These are phyloP conservation scores for Acromyrmex echinatior DNA, from an alignment of 1,140 invertebrate species.

Conservation along the genomic window DNA sequence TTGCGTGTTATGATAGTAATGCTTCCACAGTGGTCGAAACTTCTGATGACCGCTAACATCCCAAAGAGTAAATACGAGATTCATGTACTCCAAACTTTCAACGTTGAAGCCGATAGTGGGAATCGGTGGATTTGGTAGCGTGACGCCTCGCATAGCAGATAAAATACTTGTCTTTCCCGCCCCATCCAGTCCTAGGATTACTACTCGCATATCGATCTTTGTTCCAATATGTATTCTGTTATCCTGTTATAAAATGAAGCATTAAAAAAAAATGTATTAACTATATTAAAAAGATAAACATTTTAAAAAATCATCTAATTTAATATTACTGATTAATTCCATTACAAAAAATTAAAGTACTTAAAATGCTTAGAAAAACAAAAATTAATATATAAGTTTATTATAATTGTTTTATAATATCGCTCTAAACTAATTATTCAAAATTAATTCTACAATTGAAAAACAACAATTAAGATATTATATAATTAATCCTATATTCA, in stretches of 20 bases:
- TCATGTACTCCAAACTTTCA: constrained; percentile 88
- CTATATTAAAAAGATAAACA: background rate
- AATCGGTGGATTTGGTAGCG: constrained; percentile 81
- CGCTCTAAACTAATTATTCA: background rate
- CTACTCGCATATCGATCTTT: constrained; percentile 89
- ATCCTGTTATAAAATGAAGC: constrained; percentile 83
- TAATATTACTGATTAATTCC: background rate
- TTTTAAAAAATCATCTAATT: background rate
- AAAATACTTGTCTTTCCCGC: constrained; percentile 90
- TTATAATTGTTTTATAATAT: background rate
- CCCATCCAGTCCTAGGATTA: constrained; percentile 88
- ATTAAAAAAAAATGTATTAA: background rate
- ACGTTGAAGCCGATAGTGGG: constrained; percentile 89
- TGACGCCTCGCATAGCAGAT: constrained; percentile 89
- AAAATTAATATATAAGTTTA: constrained; percentile 11
- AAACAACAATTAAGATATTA: background rate
- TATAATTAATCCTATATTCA: constrained; percentile 22
- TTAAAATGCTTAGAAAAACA: background rate
- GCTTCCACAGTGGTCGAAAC: constrained; percentile 88
- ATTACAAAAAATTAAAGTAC: background rate
- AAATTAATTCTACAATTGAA: background rate
- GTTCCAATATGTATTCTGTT: constrained; percentile 90
- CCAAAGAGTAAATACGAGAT: constrained; percentile 88
- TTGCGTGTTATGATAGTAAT: constrained; percentile 88
- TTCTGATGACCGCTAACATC: constrained; percentile 89